Base-by-base conservation (phyloP, 1,140 invertebrate species). In the Schlechtendalia chinensis region DNA sequence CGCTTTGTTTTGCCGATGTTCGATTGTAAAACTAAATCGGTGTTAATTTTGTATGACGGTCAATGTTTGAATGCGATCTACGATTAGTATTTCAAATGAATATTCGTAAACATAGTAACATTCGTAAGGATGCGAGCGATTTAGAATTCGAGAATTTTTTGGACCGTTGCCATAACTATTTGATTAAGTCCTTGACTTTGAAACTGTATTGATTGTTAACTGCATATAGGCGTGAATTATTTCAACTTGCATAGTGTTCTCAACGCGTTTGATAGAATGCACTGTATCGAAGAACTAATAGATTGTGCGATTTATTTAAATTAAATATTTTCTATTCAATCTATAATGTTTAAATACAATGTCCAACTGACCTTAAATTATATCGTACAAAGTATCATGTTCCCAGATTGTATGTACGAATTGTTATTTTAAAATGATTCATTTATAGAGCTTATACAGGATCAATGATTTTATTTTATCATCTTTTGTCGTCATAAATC, bases 121-220 rank as follows among this genome's bases (percentile, higher is more conserved):
- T 22, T 67, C 32, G 11, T 6, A 10, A 22, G 14, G 17, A 22
- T n/a, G 11, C 12, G 32, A 67, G 32, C 32, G 19, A 39, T 67
- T 67, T 45, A 69, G 6, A 45, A 8, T 24, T 24, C 5, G n/a
- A 58, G 8, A 58, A 24, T 17, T 69, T 27, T n/a, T 69, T 69
- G 65, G 65, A 69, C 11, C 5, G 8, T n/a, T 32, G 45, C 65
- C 65, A 69, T n/a, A 27, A 69, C 22, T 16, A 17, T 27, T 24
- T 24, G 14, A 39, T 50, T 8, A 50, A 47, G 65, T 50, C 22
- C 65, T 69, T 69, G 45, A 69, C 65, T 39, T 22, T 69, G 65
- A 69, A 69, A 24, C 39, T 24, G n/a, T 69, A 69, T 69, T 69
- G 65, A 69, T 69, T 69, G 22, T 3, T 24, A 27, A 10, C 16